Base-by-base conservation (phyloP, 2,113 vertebrate genomes). In the Alosa alosa region DNA sequence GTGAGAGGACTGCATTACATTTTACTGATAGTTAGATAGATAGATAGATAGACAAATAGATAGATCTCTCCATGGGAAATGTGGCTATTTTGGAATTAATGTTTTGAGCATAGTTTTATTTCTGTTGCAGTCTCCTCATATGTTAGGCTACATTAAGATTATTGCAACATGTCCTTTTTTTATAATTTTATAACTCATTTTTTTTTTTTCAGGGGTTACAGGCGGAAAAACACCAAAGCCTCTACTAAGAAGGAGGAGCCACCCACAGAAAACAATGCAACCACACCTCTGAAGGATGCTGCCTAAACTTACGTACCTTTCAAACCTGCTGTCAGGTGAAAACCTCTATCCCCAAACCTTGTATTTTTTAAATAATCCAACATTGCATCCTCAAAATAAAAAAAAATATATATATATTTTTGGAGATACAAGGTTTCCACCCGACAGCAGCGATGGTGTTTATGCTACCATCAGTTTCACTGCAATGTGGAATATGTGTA, bases 161-260 rank as follows among this genome's bases (percentile, higher is more conserved):
- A 49, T 49, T 49, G 47, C 47, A 60, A 60, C 22, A 18, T 55
- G 52, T 55, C 3, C 13, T 55, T 15, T 18, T 55, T 1, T 17
- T 18, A 3, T 5, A 6, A 18, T 60, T 22, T 22, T 20, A 60
- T 5, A 18, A 60, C 18, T 22, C n/a, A 22, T 60, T 60, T 5
- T 6, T 60, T 22, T n/a, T 60, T 20, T 60, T 60, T 60, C 91
- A 95, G 94, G 84, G 92, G 88, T 87, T 89, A 90, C 64, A 91
- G 85, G 52, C 86, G 46, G 84, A 82, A 9, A 82, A 82, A 4
- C 15, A 88, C 91, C 88, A 92, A 91, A 85, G 75, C 0, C 11
- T 46, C 72, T 22, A 15, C 81, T 81, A 49, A 68, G 47, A 93
- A 93, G 83, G 92, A 94, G 82, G 84, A 88, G 17, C 82, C 91